Base-by-base conservation (phyloP, 1,140 invertebrate genomes). In the Phymorhynchus buccinoides region DNA sequence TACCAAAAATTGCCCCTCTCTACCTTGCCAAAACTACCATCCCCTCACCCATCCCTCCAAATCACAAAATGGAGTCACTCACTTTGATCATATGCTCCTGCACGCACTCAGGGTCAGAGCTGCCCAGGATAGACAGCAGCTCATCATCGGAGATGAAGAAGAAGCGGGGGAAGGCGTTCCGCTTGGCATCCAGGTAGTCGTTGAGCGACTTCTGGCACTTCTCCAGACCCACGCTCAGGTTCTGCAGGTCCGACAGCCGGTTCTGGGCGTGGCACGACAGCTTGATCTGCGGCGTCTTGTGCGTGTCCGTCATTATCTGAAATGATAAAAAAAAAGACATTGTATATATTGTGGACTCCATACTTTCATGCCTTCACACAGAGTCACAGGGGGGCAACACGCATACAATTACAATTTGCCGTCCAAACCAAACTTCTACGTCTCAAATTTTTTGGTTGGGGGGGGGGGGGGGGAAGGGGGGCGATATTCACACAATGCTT, bases 131-230 rank as follows among this genome's bases (percentile, higher is more conserved):
- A 48, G 96, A 96, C 18, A 98, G 94, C 82, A 98, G 92, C 93
- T 98, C 97, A 91, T 98, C 97, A 85, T 98, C 97, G 12, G 97
- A 98, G 87, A 98, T 96, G 91, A 98, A 98, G 94, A 96, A 98
- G 93, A 98, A 98, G 88, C 97, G 93, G 44, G 97, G 96, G 91
- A 98, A 98, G 80, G 96, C 95, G 85, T 96, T 95, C 86, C 97
- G 94, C 93, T 98, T 98, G 0, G 95, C 96, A 90, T 97, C 96
- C 79, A 98, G 94, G 93, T 98, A 98, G 89, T 98, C 96, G 88
- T 96, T 97, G 68, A 98, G 93, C 0, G 97, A 97, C 91, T 98
- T 98, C 93, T 98, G 97, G 93, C 97, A 98, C 88, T 95, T 96
- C 90, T 98, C 97, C 37, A 98, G 93, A 1, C 96, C 96, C 41